These are phyloP conservation scores for Atherinosoma microstoma DNA, from an alignment of 2,797 vertebrate species.

Conservation along the genomic window DNA sequence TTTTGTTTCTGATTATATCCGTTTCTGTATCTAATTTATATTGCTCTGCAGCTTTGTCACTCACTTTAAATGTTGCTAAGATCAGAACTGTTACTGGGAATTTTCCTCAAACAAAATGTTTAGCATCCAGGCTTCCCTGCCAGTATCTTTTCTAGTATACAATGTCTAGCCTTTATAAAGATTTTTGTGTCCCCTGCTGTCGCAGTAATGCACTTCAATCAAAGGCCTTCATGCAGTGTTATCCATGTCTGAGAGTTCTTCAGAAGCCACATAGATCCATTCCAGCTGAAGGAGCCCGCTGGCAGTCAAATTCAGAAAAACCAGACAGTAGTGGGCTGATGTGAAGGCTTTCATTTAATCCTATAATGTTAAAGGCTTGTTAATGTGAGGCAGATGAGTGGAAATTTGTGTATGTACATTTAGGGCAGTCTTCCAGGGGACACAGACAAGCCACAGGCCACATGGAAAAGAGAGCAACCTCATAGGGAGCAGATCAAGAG, in stretches of 20 bases:
- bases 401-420: conserved; percentile 57
- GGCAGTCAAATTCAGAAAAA: conserved; percentile 23
- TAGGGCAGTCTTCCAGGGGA: conserved; percentile 36
- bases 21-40: background rate
- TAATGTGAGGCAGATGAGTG: conserved; percentile 64
- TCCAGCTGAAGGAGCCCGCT: conserved; percentile 43
- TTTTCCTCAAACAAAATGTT: background rate
- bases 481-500: conserved; percentile 16
- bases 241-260: conserved; percentile 25
- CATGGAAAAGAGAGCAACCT: conserved; percentile 36
- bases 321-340: conserved; percentile 41
- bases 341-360: conserved; percentile 46
- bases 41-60: background rate
- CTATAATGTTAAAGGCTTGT: conserved; percentile 40
- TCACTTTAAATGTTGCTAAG: background rate
- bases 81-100: background rate
- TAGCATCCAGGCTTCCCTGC: conserved; percentile 2
- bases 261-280: conserved; percentile 45
- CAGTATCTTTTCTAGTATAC: conserved; percentile 8
- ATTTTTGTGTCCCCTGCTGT: conserved; percentile 32
- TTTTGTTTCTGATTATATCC: background rate
- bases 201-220: conserved; percentile 28
- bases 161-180: conserved; percentile 18
- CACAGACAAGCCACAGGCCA: conserved; percentile 25
- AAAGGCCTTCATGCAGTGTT: conserved; percentile 35